These are phyloP conservation scores for Clarias fuscus DNA, from an alignment of 2,797 vertebrate genomes.

Conservation along the genomic window DNA sequence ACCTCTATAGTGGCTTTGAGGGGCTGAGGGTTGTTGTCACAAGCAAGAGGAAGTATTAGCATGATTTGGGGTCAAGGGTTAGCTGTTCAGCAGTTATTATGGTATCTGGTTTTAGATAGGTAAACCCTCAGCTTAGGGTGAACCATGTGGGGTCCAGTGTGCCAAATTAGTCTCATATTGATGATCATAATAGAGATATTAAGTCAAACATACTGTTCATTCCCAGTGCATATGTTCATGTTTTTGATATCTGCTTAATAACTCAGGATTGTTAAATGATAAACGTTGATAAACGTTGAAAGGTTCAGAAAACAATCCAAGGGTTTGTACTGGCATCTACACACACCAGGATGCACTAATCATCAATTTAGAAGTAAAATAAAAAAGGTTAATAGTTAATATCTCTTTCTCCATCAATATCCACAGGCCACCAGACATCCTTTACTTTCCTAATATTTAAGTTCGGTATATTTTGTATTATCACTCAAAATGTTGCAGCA, in stretches of 20 bases:
- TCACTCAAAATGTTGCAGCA: neutral
- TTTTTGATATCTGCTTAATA: neutral
- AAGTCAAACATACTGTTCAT: neutral
- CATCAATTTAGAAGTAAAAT: neutral
- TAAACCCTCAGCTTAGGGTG: slow-evolving; percentile 49
- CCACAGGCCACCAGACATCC: neutral
- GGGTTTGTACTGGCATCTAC: neutral
- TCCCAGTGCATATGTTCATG: neutral
- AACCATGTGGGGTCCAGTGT: slow-evolving; percentile 43
- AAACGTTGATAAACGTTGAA: neutral
- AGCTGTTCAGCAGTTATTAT: slow-evolving; percentile 52
- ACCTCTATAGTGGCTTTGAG: slow-evolving; percentile 26
- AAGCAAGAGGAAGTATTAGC: slow-evolving; percentile 58
- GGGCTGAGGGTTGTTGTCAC: slow-evolving; percentile 38
- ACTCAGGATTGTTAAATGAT: neutral
- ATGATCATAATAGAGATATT: neutral
- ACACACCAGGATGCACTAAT: neutral
- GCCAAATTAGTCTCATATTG: neutral
- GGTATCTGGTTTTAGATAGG: slow-evolving; percentile 50
- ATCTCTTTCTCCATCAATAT: neutral
- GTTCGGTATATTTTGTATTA: neutral
- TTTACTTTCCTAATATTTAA: neutral
- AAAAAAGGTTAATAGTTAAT: neutral
- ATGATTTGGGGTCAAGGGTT: slow-evolving; percentile 54
- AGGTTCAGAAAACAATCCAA: neutral